Percentiles rank a stretch among this genome's conserved stretches.
These are phyloP conservation scores for Epizoanthus stellaris DNA, from an alignment of 92 coral and sea anemone genomes.

Conservation along the genomic window DNA sequence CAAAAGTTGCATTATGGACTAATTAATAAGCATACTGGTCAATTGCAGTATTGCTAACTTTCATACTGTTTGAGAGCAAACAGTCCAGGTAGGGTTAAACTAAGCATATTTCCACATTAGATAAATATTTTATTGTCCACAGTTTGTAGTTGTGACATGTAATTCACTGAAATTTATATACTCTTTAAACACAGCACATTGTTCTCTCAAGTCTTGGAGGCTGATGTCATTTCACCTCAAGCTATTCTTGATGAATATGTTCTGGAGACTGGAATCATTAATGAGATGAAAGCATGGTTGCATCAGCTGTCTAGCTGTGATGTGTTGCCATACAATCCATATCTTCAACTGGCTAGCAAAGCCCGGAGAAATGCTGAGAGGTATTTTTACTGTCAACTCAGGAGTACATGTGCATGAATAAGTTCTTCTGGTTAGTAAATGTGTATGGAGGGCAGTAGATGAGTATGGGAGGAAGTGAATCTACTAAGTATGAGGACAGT, in stretches of 20 bases:
- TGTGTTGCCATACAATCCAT: conserved; percentile 80
- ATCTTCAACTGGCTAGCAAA: conserved; percentile 59
- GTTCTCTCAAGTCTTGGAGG: conserved; percentile 5
- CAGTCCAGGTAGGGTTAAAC: no score
- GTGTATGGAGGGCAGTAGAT: no score
- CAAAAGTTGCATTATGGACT: no score
- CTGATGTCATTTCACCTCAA: conserved; percentile 40
- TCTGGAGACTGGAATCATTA: conserved; percentile 68
- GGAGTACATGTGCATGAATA: background rate
- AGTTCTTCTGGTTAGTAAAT: no score
- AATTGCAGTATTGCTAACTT: no score
- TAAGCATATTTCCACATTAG: no score
- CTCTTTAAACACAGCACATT: conserved; percentile 11
- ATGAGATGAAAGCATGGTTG: conserved; percentile 66
- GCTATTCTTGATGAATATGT: conserved; percentile 67
- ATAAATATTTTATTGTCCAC: no score
- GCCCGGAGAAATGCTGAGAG: conserved; percentile 77
- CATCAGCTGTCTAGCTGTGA: conserved; percentile 47
- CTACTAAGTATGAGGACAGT: background rate
- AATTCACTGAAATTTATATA: background rate
- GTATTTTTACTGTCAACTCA: conserved; percentile 22
- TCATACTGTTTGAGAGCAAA: no score
- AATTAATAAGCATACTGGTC: no score
- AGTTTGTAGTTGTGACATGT: no score
- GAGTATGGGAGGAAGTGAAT: no score